Evolutionary conservation across 1,140 invertebrate species (phyloP), one percentile per base, ranked within the genome.

Genomic region (Drosophila micromelanica): DNA sequence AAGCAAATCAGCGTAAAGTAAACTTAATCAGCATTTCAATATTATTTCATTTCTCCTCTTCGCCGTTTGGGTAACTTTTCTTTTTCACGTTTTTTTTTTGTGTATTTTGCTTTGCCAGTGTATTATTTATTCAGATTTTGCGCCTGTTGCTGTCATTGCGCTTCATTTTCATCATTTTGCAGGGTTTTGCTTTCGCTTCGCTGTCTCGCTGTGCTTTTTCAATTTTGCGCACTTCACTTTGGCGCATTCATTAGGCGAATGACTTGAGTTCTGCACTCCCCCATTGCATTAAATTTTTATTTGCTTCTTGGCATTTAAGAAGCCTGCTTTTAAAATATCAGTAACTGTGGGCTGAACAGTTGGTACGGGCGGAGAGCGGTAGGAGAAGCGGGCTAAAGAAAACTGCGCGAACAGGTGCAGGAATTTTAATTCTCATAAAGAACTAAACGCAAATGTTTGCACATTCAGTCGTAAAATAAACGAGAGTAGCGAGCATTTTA

Each of bases 21-120:
- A 87, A 87, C 84, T 89, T 87, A 79, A 84, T 87, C 81, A 87
- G 78, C 84, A 87, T 87, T 89, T 87, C 79, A 87, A 87, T 87
- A 87, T 82, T 87, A 78, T 59, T 27, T 54, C 37, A 38, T 32
- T 48, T 46, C 48, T 48, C n/a, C 13, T 52, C 56, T 38, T 30
- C 17, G 52, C 43, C 48, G 27, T 54, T 59, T 55, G 7, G 30
- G 23, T 62, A 61, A 70, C 56, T 70, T 76, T 73, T 54, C 32
- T 49, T 17, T 61, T 38, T 27, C 17, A 17, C 2, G 23, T 32
- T 52, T 43, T 30, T 8, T 6, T 32, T 35, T 43, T 37, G 15
- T 27, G 13, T 59, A 5, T 15, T 12, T 23, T 1, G 23, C 17
- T 32, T 42, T 51, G 42, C 23, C 67, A 73, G 72, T 76, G 67